Percentiles rank a stretch among this genome's conserved stretches.
These are phyloP conservation scores for Metopia argyrocephala DNA, from an alignment of 2,888 invertebrate species.

Conservation along the genomic window DNA sequence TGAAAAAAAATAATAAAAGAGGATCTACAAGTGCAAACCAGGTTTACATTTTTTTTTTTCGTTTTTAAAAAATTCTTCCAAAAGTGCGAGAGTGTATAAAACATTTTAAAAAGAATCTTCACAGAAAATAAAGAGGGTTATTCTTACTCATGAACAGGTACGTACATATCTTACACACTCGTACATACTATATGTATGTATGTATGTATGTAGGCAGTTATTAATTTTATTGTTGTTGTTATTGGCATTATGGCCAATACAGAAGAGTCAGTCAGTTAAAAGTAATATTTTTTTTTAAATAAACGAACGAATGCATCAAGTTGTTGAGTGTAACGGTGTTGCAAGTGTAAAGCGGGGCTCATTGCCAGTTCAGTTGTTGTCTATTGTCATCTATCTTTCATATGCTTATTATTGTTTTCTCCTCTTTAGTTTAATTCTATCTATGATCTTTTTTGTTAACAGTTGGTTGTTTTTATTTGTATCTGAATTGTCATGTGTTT, in stretches of 20 bases:
- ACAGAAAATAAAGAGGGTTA: constrained; percentile 1
- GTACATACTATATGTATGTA: constrained; percentile 2
- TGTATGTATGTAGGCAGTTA: constrained; percentile 59
- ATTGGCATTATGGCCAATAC: constrained; percentile 53
- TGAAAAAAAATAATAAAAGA: constrained; percentile 30
- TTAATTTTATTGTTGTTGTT: constrained; percentile 21
- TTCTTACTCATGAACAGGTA: constrained; percentile 55
- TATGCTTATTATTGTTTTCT: constrained; percentile 32
- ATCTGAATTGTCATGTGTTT: background rate
- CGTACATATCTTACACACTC: background rate
- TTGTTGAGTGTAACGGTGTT: constrained; percentile 37
- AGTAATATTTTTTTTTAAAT: constrained; percentile 5
- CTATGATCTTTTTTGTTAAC: constrained; percentile 55
- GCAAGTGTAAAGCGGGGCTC: constrained; percentile 49
- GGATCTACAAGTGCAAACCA: constrained; percentile 63
- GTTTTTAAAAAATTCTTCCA: background rate
- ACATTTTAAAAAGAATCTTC: constrained; percentile 36
- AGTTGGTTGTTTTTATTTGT: constrained; percentile 29
- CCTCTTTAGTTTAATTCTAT: constrained; percentile 33
- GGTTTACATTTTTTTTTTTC: constrained; percentile 43
- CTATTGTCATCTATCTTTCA: constrained; percentile 36
- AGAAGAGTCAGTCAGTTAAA: constrained; percentile 43
- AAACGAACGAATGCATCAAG: constrained; percentile 44
- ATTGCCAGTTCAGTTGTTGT: constrained; percentile 42
- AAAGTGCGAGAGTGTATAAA: constrained; percentile 12